A percentile compares a stretch with the other conserved stretches of the same genome.
Evolutionary conservation across 2,113 vertebrate species (phyloP).

Genomic region (Rynchops niger): DNA sequence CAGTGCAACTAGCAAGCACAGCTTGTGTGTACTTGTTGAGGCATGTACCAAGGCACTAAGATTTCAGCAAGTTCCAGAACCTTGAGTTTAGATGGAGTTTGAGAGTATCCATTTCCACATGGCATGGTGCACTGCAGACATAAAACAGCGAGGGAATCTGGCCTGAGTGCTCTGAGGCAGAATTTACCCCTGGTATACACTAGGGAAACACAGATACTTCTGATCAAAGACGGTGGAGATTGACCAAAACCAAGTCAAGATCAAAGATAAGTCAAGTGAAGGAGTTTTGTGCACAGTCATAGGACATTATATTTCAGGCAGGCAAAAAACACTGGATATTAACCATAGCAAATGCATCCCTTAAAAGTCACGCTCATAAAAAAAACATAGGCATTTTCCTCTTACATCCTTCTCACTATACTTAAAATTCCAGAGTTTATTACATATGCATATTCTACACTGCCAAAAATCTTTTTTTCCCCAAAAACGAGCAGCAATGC

Average conservation of each 20-base stretch:
- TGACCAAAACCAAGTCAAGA: background rate
- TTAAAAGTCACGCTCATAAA: background rate
- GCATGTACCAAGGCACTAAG: background rate
- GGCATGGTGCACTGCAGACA: background rate
- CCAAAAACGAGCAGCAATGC: background rate
- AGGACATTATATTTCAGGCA: background rate
- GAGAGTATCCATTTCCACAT: background rate
- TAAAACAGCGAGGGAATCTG: background rate
- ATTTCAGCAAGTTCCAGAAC: rapidly evolving
- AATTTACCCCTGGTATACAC: background rate
- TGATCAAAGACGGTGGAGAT: background rate
- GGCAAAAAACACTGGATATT: background rate
- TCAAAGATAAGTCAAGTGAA: background rate
- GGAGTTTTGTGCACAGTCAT: background rate
- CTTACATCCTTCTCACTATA: background rate
- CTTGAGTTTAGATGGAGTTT: background rate
- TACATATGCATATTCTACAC: background rate
- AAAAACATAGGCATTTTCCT: background rate
- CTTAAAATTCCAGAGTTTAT: background rate
- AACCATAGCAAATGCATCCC: background rate
- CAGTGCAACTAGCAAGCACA: background rate
- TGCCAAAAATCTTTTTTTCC: background rate
- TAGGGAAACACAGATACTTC: background rate
- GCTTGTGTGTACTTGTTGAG: background rate
- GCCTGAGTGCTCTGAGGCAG: rapidly evolving